Base-by-base conservation (phyloP, 2,113 vertebrate genomes). In the Xenotilapia caudafasciata region DNA sequence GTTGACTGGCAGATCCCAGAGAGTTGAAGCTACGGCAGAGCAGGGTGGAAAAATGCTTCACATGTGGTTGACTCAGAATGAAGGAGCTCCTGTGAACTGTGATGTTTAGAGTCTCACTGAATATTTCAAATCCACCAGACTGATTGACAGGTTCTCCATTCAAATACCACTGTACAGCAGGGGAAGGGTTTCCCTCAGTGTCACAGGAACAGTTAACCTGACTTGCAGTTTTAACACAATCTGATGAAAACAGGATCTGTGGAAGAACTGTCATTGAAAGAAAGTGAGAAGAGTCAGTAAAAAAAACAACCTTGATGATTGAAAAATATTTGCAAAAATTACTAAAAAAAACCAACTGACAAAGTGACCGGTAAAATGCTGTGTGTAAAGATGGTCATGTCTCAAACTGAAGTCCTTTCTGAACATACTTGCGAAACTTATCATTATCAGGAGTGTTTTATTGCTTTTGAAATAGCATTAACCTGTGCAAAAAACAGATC, bases 171-270 rank as follows among this genome's bases (percentile, higher is more conserved):
- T 26, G 47, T 21, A 90, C 17, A 33, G 13, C 40, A 9, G 90
- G 83, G 55, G 31, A 8, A 60, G 90, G 92, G n/a, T 86, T 90
- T 79, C 92, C 92, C 7, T 42, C 54, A 45, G 55, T 31, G 49
- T 81, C 75, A 90, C 92, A 93, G 35, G 77, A 88, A 73, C 92
- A 93, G 56, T 3, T 85, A 23, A 93, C 11, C 21, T 80, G 54
- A 38, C 5, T 7, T 53, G 3, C 14, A 49, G 82, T 26, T 73
- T 15, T 54, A 38, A 5, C 77, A 56, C 92, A 92, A 3, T 19
- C 13, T 49, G 82, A 88, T 45, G 81, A 90, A 17, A 26, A 4
- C 47, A 88, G 47, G 83, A 91, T 92, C 79, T 55, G 45, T 51
- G 89, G 83, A 65, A 79, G 38, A 70, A 70, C 68, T 73, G 68